A percentile compares a stretch with the other conserved stretches of the same genome.
Evolutionary conservation across 2,797 vertebrate species (phyloP).

Genomic region (Bovichtus diacanthus): DNA sequence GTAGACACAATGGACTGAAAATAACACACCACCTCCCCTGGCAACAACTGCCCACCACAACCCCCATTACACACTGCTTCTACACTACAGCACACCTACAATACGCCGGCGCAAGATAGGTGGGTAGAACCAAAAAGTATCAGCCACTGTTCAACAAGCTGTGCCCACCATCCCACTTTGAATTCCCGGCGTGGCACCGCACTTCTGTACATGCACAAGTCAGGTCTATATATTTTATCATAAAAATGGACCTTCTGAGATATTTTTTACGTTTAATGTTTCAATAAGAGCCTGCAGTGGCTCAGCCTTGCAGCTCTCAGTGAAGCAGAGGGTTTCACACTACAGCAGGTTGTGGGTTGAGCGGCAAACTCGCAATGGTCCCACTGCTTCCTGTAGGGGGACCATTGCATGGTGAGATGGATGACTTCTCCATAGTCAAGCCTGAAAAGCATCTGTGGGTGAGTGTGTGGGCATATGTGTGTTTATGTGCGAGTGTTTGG

Average conservation of each 20-base stretch:
- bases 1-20: slow-evolving; percentile 96
- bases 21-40: slow-evolving; percentile 89
- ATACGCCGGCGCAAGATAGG: slow-evolving; percentile 47
- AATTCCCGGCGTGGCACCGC: slow-evolving; percentile 20
- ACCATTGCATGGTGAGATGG: slow-evolving; percentile 48
- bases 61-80: slow-evolving; percentile 54
- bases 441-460: slow-evolving; percentile 53
- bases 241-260: slow-evolving; percentile 2
- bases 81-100: slow-evolving; percentile 51
- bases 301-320: slow-evolving; percentile 19
- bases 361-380: slow-evolving; percentile 51
- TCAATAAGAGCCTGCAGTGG: neutral
- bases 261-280: slow-evolving; percentile 22
- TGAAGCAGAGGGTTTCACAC: slow-evolving; percentile 55
- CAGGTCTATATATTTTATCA: neutral
- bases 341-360: slow-evolving; percentile 68
- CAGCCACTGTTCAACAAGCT: slow-evolving; percentile 48
- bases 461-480: slow-evolving; percentile 13
- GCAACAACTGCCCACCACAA: slow-evolving; percentile 78
- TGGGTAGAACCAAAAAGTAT: slow-evolving; percentile 73
- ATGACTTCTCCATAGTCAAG: slow-evolving; percentile 41
- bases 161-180: slow-evolving; percentile 45
- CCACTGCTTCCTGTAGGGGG: slow-evolving; percentile 55
- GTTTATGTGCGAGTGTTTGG: neutral
- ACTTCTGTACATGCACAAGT: slow-evolving; percentile 17